Evolutionary conservation across 2,888 invertebrate species (phyloP), one percentile per base, ranked within the genome.

Genomic region (Volucella bombylans): DNA sequence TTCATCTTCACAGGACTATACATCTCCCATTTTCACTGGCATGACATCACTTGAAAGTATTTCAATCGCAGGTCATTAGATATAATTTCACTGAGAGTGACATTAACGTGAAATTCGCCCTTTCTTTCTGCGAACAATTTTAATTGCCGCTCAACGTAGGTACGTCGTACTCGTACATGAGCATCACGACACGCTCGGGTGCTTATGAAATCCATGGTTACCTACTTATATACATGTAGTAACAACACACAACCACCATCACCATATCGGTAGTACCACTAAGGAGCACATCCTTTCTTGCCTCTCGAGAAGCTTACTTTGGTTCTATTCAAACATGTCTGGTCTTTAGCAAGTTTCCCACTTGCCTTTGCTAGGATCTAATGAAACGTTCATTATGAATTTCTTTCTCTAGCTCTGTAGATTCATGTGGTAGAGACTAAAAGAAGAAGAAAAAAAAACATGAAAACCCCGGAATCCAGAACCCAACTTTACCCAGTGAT

Each of bases 21-120:
- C 57, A 59, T 64, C 52, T 68, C 52, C 52, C 64, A 82, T 68
- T 73, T 72, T 43, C 62, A 55, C 54, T 55, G 57, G 65, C 18
- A 67, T 83, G 82, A 78, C 77, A 82, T 67, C 79, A 77, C 85
- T 81, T 69, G 67, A 85, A 81, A 85, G 81, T 81, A 85, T 85
- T 81, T 85, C 85, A 85, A 85, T 85, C 76, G 72, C 85, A 81
- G 85, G 85, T 85, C 85, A 85, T 85, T 85, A 85, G 76, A 76
- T 85, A 81, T 81, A 68, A 85, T 85, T 85, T 80, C 64, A 61
- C 71, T 76, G 67, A 55, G 76, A 81, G 85, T 72, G 79, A 76
- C 83, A 79, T 79, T 71, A 83, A 76, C 71, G 74, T 71, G 74
- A 76, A 74, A 80, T 81, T 76, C 72, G 52, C 71, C 39, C 71